Percentiles rank a stretch among this genome's conserved stretches.
phyloP scores from a whole-genome alignment of 2,888 invertebrate genomes.

The Metopia argyrocephala region DNA sequence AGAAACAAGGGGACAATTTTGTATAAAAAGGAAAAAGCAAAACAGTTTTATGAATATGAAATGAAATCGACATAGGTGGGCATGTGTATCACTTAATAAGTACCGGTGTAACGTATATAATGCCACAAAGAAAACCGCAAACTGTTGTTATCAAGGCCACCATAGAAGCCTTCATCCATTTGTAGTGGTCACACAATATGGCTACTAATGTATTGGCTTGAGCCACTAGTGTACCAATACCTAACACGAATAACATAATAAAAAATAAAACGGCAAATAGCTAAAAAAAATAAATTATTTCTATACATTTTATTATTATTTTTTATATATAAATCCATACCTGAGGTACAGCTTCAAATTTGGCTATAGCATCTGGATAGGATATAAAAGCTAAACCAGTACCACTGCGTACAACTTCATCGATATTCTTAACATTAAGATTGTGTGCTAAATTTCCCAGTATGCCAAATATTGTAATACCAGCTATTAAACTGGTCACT shows the following conservation, averaged over 20 bases:
- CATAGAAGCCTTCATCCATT: slow-evolving; percentile 81
- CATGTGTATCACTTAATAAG: slow-evolving; percentile 29
- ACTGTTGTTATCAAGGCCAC: slow-evolving; percentile 81
- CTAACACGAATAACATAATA: slow-evolving; percentile 88
- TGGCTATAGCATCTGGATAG: slow-evolving; percentile 89
- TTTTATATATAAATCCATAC: neutral
- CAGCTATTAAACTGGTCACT: slow-evolving; percentile 87
- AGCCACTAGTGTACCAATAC: slow-evolving; percentile 87
- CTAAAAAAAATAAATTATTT: slow-evolving; percentile 65
- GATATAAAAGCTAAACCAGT: slow-evolving; percentile 89
- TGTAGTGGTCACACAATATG: slow-evolving; percentile 84
- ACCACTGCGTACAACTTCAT: slow-evolving; percentile 85
- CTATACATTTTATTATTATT: neutral
- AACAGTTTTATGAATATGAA: neutral
- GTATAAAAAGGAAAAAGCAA: neutral
- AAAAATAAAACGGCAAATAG: slow-evolving; percentile 89
- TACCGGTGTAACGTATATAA: slow-evolving; percentile 86
- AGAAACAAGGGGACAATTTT: neutral
- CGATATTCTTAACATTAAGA: slow-evolving; percentile 80
- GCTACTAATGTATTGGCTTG: slow-evolving; percentile 85
- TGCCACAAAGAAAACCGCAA: slow-evolving; percentile 83
- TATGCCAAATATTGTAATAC: slow-evolving; percentile 89
- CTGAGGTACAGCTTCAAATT: slow-evolving; percentile 85
- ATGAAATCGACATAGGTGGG: neutral
- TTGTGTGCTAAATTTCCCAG: slow-evolving; percentile 87